A percentile compares a stretch with the other conserved stretches of the same genome.
Evolutionary conservation across 2,888 invertebrate genomes (phyloP).

Genomic region (Tricholauxania praeusta): DNA sequence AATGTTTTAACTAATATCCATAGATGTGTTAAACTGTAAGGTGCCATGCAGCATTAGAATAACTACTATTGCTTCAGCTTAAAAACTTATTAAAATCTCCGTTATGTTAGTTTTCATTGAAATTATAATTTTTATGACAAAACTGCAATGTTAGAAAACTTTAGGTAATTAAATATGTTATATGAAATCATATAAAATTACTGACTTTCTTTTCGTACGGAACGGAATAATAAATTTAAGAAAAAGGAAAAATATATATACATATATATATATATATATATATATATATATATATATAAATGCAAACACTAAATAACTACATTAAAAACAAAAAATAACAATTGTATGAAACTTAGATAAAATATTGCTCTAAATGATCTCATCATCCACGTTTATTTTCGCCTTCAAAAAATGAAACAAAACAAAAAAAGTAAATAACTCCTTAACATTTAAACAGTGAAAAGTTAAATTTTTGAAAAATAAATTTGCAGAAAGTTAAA

Average conservation of each 20-base stretch:
- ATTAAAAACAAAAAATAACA: slow-evolving; percentile 36
- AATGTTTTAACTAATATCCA: no score
- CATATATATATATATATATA: not conserved
- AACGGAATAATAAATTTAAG: slow-evolving; percentile 10
- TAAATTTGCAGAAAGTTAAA: slow-evolving; percentile 10
- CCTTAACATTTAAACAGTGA: not conserved
- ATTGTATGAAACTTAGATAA: slow-evolving; percentile 41
- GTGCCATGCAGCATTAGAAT: no score
- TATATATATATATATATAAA: not conserved
- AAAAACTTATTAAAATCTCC: no score
- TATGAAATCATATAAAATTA: slow-evolving; percentile 47
- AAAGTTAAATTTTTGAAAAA: slow-evolving; percentile 18
- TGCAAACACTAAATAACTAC: slow-evolving; percentile 18
- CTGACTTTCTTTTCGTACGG: slow-evolving; percentile 51
- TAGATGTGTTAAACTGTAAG: no score
- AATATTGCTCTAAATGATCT: slow-evolving; percentile 65
- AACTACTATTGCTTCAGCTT: no score
- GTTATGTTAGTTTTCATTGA: slow-evolving; percentile 1
- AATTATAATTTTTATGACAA: slow-evolving; percentile 51
- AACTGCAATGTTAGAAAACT: slow-evolving; percentile 12
- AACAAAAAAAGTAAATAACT: slow-evolving; percentile 29
- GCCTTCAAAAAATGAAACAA: slow-evolving; percentile 52
- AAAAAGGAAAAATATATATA: slow-evolving; percentile 1
- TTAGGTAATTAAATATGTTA: slow-evolving; percentile 10
- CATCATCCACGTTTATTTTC: slow-evolving; percentile 69